Conservation (phyloP, 2,888 invertebrate species). For the Boloria selene region DNA sequence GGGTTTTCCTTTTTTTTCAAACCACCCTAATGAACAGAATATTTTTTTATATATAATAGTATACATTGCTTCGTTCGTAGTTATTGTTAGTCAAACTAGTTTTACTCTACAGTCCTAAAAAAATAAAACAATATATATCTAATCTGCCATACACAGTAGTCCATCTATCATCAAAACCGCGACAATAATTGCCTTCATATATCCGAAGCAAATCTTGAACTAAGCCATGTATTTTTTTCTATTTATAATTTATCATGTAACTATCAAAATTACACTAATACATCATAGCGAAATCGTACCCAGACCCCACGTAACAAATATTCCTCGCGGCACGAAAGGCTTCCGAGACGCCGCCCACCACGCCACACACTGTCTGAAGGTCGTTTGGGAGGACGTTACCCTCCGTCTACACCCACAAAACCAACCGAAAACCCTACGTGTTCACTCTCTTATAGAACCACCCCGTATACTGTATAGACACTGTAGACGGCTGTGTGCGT, state of each 20-base stretch:
- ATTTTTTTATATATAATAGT: no score
- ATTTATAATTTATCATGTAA: slow-evolving; percentile 5
- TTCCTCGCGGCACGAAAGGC: slow-evolving; percentile 47
- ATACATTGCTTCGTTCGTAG: no score
- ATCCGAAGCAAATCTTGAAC: no score
- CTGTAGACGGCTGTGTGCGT: slow-evolving; percentile 5
- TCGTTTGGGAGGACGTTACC: slow-evolving; percentile 72
- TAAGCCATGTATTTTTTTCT: not conserved
- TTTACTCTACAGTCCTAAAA: no score
- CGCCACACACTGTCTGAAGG: slow-evolving; percentile 77
- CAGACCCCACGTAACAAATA: slow-evolving; percentile 36
- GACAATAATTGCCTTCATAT: no score
- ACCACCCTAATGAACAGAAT: no score
- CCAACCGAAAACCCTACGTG: slow-evolving; percentile 38
- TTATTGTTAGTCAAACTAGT: no score
- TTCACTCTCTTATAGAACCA: slow-evolving; percentile 25
- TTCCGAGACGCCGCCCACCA: slow-evolving; percentile 67
- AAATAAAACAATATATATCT: no score
- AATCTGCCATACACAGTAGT: no score
- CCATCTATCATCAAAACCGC: no score
- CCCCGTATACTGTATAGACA: slow-evolving; percentile 21
- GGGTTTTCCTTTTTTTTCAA: no score
- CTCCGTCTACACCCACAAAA: slow-evolving; percentile 46
- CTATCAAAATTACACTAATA: slow-evolving; percentile 18
- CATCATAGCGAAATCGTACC: slow-evolving; percentile 30